phyloP scores from a whole-genome alignment of 2,797 vertebrate genomes.

The Cygnus olor region DNA sequence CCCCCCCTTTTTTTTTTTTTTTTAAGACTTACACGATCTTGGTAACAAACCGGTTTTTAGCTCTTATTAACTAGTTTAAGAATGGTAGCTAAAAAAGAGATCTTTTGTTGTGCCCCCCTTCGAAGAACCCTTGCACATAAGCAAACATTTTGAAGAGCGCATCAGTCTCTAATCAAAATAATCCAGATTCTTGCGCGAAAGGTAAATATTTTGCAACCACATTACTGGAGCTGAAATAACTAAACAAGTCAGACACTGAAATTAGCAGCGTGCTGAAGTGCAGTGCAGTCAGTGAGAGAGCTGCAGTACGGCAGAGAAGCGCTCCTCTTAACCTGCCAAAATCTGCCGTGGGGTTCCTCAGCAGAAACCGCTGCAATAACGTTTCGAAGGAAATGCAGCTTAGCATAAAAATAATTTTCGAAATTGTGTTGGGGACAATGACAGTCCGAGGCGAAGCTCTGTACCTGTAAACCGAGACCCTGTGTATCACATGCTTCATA shows the following conservation, averaged over 20 bases:
- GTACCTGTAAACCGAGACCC: conserved; percentile 78
- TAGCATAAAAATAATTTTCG: conserved; percentile 5
- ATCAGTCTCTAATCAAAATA: conserved; percentile 54
- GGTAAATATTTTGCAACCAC: conserved; percentile 65
- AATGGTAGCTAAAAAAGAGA: neutral
- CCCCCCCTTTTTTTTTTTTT: neutral
- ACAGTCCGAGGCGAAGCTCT: neutral
- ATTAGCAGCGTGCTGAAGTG: neutral
- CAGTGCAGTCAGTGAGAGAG: neutral
- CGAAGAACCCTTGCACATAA: conserved; percentile 1
- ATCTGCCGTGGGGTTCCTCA: neutral
- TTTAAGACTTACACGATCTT: neutral
- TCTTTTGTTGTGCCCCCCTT: neutral
- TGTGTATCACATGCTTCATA: conserved; percentile 90
- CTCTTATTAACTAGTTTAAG: neutral
- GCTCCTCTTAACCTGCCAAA: conserved; percentile 1
- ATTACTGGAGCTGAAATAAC: conserved; percentile 52
- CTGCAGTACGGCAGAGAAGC: neutral
- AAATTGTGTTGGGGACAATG: neutral
- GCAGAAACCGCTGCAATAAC: neutral
- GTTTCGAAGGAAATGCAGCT: conserved; percentile 21
- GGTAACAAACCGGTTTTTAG: neutral
- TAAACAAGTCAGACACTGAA: conserved; percentile 30
- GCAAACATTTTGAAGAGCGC: conserved; percentile 53
- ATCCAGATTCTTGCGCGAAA: conserved; percentile 60